These are phyloP conservation scores for Ceyx cyanopectus DNA, from an alignment of 2,113 vertebrate species.

Conservation along the genomic window DNA sequence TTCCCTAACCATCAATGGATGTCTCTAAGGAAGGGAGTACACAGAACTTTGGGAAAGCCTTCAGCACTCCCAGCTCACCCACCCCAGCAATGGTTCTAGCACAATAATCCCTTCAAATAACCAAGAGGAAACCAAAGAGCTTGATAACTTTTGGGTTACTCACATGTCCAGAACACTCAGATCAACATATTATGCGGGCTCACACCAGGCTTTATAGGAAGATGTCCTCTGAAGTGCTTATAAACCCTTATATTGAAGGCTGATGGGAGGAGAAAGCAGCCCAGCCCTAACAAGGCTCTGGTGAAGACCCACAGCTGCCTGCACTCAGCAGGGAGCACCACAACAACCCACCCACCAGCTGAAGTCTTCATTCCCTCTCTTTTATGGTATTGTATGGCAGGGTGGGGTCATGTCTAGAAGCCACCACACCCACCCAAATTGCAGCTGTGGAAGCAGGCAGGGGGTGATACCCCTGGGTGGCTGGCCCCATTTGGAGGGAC, in stretches of 20 bases:
- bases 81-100: fast-evolving
- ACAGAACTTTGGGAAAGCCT: neutral
- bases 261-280: fast-evolving
- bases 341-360: fast-evolving
- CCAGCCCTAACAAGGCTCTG: fast-evolving
- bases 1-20: fast-evolving
- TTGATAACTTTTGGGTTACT: neutral
- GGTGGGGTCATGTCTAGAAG: neutral
- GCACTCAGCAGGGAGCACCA: fast-evolving
- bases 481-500: fast-evolving
- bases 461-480: fast-evolving
- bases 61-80: neutral
- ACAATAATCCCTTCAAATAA: neutral
- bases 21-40: neutral
- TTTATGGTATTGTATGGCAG: neutral
- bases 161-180: fast-evolving
- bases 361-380: fast-evolving
- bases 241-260: neutral
- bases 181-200: fast-evolving
- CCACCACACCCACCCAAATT: no score
- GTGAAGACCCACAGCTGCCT: neutral
- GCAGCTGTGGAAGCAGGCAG: neutral
- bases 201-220: fast-evolving
- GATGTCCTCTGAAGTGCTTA: fast-evolving
- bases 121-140: fast-evolving